Percentiles rank a stretch among this genome's conserved stretches.
Conservation (phyloP, 1,140 invertebrate genomes). For the Hypothenemus hampei region DNA sequence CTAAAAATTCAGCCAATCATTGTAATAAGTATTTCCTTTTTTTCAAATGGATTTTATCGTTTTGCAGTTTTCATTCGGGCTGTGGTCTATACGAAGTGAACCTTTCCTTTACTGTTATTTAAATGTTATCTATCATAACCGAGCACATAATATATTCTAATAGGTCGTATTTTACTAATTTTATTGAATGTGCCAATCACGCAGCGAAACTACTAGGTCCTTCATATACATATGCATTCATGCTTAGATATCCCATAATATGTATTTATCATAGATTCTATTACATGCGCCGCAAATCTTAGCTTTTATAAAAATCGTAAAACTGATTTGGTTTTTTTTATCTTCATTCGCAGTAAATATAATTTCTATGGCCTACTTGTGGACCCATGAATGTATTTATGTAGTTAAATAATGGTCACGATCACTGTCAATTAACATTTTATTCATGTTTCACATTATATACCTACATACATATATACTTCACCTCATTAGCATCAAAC, state of each 20-base stretch:
- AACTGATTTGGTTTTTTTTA: no score
- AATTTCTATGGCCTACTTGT: constrained; percentile 14
- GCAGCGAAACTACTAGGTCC: constrained; percentile 17
- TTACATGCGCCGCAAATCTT: constrained; percentile 12
- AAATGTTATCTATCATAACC: constrained; percentile 2
- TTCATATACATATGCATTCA: no score
- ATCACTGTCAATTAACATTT: constrained; percentile 10
- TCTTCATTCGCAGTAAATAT: constrained; percentile 11
- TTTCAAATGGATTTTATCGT: no score
- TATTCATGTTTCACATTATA: no score
- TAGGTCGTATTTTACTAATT: constrained; percentile 15
- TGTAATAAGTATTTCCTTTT: no score
- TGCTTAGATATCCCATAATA: no score
- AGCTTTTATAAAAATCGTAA: constrained; percentile 6
- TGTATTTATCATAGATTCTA: constrained; percentile 14
- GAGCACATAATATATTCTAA: constrained; percentile 11
- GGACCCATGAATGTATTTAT: no score
- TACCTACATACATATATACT: no score
- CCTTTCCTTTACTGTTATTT: constrained; percentile 17
- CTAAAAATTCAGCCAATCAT: no score
- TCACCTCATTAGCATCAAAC: no score
- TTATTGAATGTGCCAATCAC: constrained; percentile 16
- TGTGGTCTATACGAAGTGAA: constrained; percentile 17
- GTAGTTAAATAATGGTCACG: constrained; percentile 15
- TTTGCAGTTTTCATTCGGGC: constrained; percentile 12